Evolutionary conservation across 2,888 invertebrate species (phyloP).

Genomic region (Augiades crinisus): DNA sequence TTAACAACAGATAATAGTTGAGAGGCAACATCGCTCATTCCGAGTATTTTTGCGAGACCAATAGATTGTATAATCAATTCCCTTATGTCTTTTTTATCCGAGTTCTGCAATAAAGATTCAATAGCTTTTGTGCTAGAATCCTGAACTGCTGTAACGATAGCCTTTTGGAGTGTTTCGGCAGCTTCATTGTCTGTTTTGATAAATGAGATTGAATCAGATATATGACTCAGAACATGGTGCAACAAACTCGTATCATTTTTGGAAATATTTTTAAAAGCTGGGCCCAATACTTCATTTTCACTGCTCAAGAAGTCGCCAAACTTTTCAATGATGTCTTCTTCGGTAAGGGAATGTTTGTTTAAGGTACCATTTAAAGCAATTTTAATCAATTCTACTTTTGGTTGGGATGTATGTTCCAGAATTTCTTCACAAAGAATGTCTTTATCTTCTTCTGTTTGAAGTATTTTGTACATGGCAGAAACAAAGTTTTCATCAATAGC

Average conservation of each 20-base stretch:
- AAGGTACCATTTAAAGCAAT: conserved; percentile 74
- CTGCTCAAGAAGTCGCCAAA: conserved; percentile 83
- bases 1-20: conserved; percentile 76
- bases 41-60: conserved; percentile 86
- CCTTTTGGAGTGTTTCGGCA: conserved; percentile 83
- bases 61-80: conserved; percentile 83
- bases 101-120: conserved; percentile 75
- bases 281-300: conserved; percentile 81
- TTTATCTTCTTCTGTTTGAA: conserved; percentile 76
- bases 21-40: conserved; percentile 83
- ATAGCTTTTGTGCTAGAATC: conserved; percentile 82
- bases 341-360: conserved; percentile 69
- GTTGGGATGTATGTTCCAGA: conserved; percentile 73
- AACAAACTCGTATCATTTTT: conserved; percentile 82
- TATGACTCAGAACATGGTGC: conserved; percentile 80
- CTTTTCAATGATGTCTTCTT: conserved; percentile 83
- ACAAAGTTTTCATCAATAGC: conserved; percentile 72
- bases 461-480: conserved; percentile 70
- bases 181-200: conserved; percentile 84
- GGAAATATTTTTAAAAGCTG: conserved; percentile 85
- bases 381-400: conserved; percentile 83
- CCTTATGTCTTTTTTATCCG: conserved; percentile 66
- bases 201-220: conserved; percentile 82
- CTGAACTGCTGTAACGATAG: conserved; percentile 84
- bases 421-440: conserved; percentile 73